Base-by-base conservation (phyloP, 2,888 invertebrate species). In the Drosophila anomelani region DNA sequence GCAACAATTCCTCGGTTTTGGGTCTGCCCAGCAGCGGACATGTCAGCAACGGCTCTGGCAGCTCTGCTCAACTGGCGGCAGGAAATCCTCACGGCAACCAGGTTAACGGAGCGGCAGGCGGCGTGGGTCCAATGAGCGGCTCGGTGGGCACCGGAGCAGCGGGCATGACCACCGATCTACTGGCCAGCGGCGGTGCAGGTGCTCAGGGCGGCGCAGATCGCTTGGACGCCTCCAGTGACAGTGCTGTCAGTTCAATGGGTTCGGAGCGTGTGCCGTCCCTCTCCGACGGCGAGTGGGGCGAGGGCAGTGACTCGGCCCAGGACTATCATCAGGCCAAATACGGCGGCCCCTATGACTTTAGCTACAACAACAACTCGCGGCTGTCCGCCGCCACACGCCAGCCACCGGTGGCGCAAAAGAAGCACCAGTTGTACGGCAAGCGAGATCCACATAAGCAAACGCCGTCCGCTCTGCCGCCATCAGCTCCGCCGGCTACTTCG, bases 351-450 rank as follows among this genome's bases (percentile, higher is more conserved):
- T 96, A 96, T 91, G 95, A 95, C 90, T 95, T 95, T 84, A 95
- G 95, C 84, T 95, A 95, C 88, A 94, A 94, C 44, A 81, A 84
- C 43, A 81, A 84, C 6, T 67, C 80, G 17, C 68, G 79, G 26
- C 83, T 95, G 92, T 92, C 93, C 51, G 94, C 94, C 78, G 85
- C 83, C 44, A 93, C 93, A 4, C 93, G 95, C 41, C 93, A 94
- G 78, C 95, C 95, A 38, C 95, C 95, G 9, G 95, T 96, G 49
- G 96, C 96, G 0, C 97, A 97, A 92, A 98, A 98, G 93, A 98
- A 98, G 92, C 97, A 97, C 91, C 97, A 97, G 87, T 96, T 98
- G 96, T 98, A 97, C 90, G 98, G 97, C 9, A 97, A 97, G 92
- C 93, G 97, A 80, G 96, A 96, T 92, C 95, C 96, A 88, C 96